Evolutionary conservation across 2,888 invertebrate species (phyloP).

Genomic region (Tenthredo amoena): DNA sequence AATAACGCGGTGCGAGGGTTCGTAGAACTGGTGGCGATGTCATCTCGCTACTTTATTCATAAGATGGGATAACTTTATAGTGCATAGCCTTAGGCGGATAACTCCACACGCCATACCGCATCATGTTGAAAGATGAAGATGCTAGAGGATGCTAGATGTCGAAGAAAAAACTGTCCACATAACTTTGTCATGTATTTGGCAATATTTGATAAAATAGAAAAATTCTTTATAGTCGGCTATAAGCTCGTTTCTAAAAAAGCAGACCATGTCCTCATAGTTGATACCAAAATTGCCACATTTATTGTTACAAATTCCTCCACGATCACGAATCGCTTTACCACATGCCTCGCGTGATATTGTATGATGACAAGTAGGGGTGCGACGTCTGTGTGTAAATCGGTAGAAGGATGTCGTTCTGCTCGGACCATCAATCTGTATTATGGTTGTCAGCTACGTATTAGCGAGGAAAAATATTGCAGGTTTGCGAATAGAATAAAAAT

Average conservation of each 20-base stretch:
- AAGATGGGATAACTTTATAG: conserved; percentile 58
- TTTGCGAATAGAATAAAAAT: conserved; percentile 47
- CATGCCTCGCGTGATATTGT: conserved; percentile 12
- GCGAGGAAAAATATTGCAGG: conserved; percentile 49
- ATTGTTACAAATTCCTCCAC: conserved; percentile 16
- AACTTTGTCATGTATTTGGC: background rate
- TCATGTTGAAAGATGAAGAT: conserved; percentile 6
- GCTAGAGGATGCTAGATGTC: background rate
- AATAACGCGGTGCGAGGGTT: conserved; percentile 50
- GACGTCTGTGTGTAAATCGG: background rate
- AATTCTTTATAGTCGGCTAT: background rate
- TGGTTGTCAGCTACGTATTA: conserved; percentile 46
- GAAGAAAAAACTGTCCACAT: background rate
- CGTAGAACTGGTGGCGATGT: conserved; percentile 33
- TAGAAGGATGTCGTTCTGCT: conserved; percentile 42
- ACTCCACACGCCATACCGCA: background rate
- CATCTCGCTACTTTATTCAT: conserved; percentile 65
- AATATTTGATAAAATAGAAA: background rate
- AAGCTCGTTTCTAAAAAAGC: background rate
- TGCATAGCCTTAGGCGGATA: conserved; percentile 35
- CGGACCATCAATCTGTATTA: conserved; percentile 52
- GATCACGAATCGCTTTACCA: conserved; percentile 30
- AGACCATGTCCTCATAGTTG: background rate
- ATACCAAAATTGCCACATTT: background rate
- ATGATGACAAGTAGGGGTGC: conserved; percentile 41